Conservation (phyloP, 2,888 invertebrate genomes). For the Aphidius colemani region DNA sequence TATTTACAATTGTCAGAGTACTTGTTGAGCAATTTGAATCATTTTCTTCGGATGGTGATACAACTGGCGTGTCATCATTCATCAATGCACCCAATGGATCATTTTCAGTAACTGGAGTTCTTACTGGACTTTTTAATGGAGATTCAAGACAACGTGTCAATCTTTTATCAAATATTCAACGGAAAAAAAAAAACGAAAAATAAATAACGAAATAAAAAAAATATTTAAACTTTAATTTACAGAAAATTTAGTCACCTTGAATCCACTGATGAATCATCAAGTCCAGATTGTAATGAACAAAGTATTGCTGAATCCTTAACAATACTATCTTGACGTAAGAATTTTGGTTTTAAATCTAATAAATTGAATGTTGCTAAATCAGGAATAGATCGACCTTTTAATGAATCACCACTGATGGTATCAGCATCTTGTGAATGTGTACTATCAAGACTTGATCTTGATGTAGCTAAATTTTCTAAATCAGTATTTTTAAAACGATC, state of each 20-base stretch:
- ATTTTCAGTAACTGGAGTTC: conserved; percentile 88
- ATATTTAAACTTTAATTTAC: conserved; percentile 1
- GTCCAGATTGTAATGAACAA: conserved; percentile 44
- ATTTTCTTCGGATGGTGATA: conserved; percentile 58
- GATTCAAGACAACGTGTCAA: conserved; percentile 50
- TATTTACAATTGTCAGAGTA: conserved; percentile 56
- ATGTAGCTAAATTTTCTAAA: conserved; percentile 53
- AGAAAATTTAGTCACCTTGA: conserved; percentile 43
- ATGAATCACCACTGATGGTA: conserved; percentile 51
- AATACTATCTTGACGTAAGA: conserved; percentile 56
- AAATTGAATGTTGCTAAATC: conserved; percentile 55
- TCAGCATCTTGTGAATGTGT: conserved; percentile 57
- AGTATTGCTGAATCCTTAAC: conserved; percentile 52
- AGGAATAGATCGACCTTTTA: conserved; percentile 56
- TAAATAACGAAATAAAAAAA: neutral
- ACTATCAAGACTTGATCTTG: conserved; percentile 58
- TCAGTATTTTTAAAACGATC: conserved; percentile 49
- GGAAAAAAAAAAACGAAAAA: neutral
- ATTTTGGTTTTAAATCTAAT: conserved; percentile 48
- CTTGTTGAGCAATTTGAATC: conserved; percentile 59
- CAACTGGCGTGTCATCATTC: conserved; percentile 58
- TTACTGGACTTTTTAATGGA: conserved; percentile 58
- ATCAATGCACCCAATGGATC: conserved; percentile 86
- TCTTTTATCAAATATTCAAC: conserved; percentile 33
- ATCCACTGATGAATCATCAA: conserved; percentile 48